phyloP scores from a whole-genome alignment of 2,888 invertebrate genomes.

The Drosophila macrospina region DNA sequence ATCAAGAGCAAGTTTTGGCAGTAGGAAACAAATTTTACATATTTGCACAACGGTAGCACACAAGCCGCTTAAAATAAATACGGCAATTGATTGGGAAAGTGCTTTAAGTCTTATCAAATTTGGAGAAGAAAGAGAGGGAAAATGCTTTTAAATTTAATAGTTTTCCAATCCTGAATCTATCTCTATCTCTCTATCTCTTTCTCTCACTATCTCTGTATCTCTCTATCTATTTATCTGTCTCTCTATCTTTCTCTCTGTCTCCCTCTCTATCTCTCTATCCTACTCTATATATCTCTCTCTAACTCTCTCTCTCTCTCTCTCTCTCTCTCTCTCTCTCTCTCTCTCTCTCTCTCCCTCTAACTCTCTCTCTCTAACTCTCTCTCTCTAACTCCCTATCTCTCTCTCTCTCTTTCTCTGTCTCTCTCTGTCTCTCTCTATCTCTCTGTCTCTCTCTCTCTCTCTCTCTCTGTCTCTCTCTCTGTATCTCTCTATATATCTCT shows the following conservation, averaged over 20 bases:
- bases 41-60: neutral
- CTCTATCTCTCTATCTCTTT: neutral
- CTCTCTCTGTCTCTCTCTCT: neutral
- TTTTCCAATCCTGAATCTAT: too few relatives aligned
- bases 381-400: neutral
- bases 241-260: neutral
- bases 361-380: neutral
- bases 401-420: neutral
- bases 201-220: neutral
- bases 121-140: too few relatives aligned
- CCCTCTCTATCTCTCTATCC: neutral
- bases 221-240: neutral
- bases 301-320: neutral
- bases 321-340: neutral
- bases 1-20: constrained; percentile 13
- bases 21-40: neutral
- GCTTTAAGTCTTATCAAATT: neutral
- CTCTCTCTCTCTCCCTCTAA: neutral
- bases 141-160: too few relatives aligned
- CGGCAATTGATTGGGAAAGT: neutral
- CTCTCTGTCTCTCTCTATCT: neutral
- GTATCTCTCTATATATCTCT: neutral
- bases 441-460: neutral
- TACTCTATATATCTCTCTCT: too few relatives aligned
- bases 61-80: constrained; percentile 39